Evolutionary conservation across 2,888 invertebrate genomes (phyloP).

Genomic region (Phalera bucephala): DNA sequence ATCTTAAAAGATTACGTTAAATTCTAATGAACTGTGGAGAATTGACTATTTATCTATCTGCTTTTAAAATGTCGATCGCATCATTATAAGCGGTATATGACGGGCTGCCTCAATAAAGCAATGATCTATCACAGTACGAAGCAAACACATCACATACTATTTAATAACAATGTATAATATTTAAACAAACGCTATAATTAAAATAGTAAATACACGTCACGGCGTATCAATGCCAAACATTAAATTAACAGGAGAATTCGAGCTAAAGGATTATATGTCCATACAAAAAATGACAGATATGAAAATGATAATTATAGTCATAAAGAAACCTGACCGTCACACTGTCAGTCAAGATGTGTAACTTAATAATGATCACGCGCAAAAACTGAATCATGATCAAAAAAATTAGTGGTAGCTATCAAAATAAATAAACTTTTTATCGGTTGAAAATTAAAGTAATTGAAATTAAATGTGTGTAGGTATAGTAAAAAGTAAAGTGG

Average conservation of each 20-base stretch:
- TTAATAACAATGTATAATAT: too few species aligned
- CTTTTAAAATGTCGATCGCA: too few species aligned
- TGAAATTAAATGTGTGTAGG: conserved; percentile 8
- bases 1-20: too few species aligned
- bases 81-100: too few species aligned
- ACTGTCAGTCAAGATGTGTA: conserved; percentile 40
- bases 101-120: too few species aligned
- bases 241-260: conserved; percentile 22
- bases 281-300: conserved; percentile 32
- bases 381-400: conserved; percentile 27
- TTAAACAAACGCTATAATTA: conserved; percentile 5
- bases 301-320: conserved; percentile 34
- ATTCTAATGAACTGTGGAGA: too few species aligned
- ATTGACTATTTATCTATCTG: too few species aligned
- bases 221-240: conserved; percentile 19
- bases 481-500: neutral
- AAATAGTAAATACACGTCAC: conserved; percentile 11
- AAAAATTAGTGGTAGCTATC: conserved; percentile 27
- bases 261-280: conserved; percentile 27
- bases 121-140: conserved; percentile 7
- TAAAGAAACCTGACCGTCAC: conserved; percentile 33
- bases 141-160: too few species aligned
- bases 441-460: conserved; percentile 16
- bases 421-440: conserved; percentile 33
- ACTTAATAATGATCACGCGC: conserved; percentile 36